Conservation (phyloP, 2,113 vertebrate genomes). For the Chamaetylas fuelleborni region DNA sequence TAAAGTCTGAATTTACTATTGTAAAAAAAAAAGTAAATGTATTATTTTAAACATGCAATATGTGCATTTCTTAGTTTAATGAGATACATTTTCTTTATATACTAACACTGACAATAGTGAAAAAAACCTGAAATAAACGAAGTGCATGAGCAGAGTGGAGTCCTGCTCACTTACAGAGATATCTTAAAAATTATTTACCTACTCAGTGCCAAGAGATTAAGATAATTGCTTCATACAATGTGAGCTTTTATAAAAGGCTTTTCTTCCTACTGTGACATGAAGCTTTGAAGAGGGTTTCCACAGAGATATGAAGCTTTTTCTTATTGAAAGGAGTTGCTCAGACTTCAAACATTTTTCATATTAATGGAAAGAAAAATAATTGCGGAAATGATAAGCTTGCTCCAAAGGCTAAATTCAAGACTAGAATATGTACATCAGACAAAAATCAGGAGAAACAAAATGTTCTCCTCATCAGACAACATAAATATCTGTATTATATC, state of each 20-base stretch:
- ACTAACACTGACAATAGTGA: not conserved
- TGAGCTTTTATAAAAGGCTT: constrained; percentile 10
- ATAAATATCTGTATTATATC: not conserved
- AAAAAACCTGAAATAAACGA: not conserved
- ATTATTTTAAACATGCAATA: not conserved
- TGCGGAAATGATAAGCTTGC: not conserved
- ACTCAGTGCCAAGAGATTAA: not conserved
- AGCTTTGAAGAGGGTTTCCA: constrained; percentile 41
- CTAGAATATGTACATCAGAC: not conserved
- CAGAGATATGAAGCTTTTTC: not conserved
- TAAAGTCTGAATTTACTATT: not conserved
- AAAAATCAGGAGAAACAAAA: not conserved
- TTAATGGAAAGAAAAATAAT: not conserved
- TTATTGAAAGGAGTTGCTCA: not conserved
- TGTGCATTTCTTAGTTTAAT: not conserved
- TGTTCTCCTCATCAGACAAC: not conserved
- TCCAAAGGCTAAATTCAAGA: not conserved
- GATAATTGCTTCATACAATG: constrained; percentile 30
- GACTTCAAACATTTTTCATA: constrained; percentile 9
- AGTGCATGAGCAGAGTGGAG: not conserved
- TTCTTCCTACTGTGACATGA: not conserved
- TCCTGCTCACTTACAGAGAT: not conserved
- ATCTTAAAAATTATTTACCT: not conserved
- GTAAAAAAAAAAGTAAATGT: not conserved
- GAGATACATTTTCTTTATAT: not conserved